Evolutionary conservation across 2,797 vertebrate species (phyloP).

Genomic region (Bufotes viridis): DNA sequence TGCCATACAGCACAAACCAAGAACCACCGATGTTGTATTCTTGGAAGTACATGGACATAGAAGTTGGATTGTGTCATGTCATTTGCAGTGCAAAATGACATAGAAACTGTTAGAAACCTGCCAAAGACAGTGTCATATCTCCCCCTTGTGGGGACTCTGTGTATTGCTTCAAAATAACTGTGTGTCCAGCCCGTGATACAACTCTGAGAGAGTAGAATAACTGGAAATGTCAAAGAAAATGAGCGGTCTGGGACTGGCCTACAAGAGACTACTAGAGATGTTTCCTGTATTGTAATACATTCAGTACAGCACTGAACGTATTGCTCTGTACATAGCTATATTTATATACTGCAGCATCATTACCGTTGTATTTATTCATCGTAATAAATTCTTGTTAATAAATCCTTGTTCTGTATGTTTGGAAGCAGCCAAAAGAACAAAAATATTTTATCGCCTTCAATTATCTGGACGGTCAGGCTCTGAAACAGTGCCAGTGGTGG

Average conservation of each 20-base stretch:
- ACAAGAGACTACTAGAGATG: slow-evolving; percentile 5
- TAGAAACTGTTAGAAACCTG: slow-evolving; percentile 12
- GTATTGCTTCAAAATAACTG: not conserved
- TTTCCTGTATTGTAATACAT: slow-evolving; percentile 21
- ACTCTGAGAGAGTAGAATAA: not conserved
- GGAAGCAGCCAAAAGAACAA: not conserved
- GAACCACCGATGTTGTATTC: not conserved
- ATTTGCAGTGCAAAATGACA: slow-evolving; percentile 3
- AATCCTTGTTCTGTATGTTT: slow-evolving; percentile 31
- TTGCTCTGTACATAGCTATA: slow-evolving; percentile 60
- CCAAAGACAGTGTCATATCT: not conserved
- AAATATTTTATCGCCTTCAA: not conserved
- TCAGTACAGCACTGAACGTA: slow-evolving; percentile 32
- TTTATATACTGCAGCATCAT: slow-evolving; percentile 53
- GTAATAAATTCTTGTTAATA: slow-evolving; percentile 61
- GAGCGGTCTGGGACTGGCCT: slow-evolving; percentile 40
- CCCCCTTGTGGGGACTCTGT: not conserved
- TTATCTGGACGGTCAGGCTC: not conserved
- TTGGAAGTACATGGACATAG: not conserved
- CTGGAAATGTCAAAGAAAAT: slow-evolving; percentile 32
- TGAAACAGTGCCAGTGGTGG: not conserved
- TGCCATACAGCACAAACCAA: slow-evolving; percentile 15
- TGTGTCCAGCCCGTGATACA: not conserved
- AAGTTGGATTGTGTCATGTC: not conserved
- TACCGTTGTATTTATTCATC: slow-evolving; percentile 61